phyloP scores from a whole-genome alignment of 2,113 vertebrate species.

The Hyperopisus bebe region DNA sequence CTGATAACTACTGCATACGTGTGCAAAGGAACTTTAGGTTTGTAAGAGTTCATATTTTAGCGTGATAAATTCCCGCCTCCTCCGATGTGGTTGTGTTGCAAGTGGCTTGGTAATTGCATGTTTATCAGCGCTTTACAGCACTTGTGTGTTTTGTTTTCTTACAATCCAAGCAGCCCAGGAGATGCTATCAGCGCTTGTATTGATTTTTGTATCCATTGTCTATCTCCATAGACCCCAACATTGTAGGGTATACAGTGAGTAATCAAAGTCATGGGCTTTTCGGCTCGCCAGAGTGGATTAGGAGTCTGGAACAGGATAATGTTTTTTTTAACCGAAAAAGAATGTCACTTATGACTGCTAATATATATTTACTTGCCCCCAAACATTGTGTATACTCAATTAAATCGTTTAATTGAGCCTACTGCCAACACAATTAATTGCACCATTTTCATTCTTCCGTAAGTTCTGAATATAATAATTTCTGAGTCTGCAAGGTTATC shows the following conservation, averaged over 20 bases:
- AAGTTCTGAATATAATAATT: not conserved
- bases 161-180: not conserved
- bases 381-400: not conserved
- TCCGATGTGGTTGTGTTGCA: not conserved
- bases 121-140: slow-evolving; percentile 18
- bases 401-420: slow-evolving; percentile 5
- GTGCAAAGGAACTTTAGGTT: not conserved
- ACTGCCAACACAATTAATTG: slow-evolving; percentile 3
- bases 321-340: not conserved
- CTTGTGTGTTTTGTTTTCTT: slow-evolving; percentile 10
- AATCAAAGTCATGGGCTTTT: slow-evolving; percentile 8
- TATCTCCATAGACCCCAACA: slow-evolving; percentile 9
- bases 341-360: not conserved
- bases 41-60: not conserved
- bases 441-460: not conserved
- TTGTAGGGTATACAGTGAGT: not conserved
- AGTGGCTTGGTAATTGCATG: slow-evolving; percentile 2
- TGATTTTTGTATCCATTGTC: slow-evolving; percentile 17
- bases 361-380: not conserved
- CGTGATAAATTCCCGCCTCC: not conserved
- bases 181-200: slow-evolving; percentile 1
- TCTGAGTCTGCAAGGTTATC: not conserved
- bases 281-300: not conserved
- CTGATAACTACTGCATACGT: not conserved
- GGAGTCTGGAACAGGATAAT: not conserved